These are phyloP conservation scores for Pteruthius melanotis DNA, from an alignment of 2,113 vertebrate genomes.

Conservation along the genomic window DNA sequence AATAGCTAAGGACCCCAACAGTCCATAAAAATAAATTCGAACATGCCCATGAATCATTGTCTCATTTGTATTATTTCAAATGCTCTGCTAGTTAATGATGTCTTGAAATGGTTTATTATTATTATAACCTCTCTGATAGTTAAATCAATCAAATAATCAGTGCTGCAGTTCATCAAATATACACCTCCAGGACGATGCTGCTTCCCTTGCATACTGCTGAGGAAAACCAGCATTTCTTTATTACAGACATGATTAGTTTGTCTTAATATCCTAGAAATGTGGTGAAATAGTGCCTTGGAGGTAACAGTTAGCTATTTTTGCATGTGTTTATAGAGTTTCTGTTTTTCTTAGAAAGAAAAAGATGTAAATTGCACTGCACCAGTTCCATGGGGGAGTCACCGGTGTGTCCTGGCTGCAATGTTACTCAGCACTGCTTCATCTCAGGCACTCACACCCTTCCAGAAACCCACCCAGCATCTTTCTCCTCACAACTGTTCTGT, in stretches of 20 bases:
- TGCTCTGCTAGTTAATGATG: slow-evolving; percentile 11
- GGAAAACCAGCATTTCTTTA: not conserved
- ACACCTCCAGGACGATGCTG: not conserved
- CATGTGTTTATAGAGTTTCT: not conserved
- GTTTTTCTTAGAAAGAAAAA: not conserved
- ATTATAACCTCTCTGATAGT: slow-evolving; percentile 32
- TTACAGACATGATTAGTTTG: not conserved
- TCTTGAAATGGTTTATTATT: slow-evolving; percentile 44
- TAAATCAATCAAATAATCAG: slow-evolving; percentile 55
- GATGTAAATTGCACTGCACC: not conserved
- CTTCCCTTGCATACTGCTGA: not conserved
- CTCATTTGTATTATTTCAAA: slow-evolving; percentile 17
- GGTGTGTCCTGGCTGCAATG: not conserved
- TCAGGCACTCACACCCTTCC: not conserved
- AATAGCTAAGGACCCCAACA: not conserved
- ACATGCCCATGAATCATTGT: not conserved
- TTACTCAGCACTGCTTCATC: not conserved
- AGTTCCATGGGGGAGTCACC: not conserved
- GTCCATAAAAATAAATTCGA: not conserved
- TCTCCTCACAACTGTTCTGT: not conserved
- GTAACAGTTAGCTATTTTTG: not conserved
- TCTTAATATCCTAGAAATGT: not conserved
- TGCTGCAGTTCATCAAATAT: not conserved
- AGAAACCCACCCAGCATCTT: not conserved
- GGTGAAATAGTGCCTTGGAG: not conserved